Conservation (phyloP, 2,113 vertebrate species). For the Notothenia coriiceps region DNA sequence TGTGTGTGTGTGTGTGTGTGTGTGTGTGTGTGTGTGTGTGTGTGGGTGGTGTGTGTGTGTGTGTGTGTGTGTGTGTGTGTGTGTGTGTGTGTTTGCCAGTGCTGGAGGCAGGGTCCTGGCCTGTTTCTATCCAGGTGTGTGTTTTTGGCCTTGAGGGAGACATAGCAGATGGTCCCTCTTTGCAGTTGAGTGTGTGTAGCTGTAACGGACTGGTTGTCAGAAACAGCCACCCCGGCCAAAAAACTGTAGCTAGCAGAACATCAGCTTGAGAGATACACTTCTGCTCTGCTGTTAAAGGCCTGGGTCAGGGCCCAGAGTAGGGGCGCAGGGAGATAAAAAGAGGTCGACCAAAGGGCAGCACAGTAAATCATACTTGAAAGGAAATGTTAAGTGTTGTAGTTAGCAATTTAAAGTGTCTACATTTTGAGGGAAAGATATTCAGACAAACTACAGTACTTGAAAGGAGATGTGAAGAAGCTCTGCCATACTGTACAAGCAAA, state of each 20-base stretch:
- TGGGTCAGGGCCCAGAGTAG: neutral
- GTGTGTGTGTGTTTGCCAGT: neutral
- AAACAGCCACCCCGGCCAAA: constrained; percentile 33
- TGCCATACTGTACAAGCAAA: neutral
- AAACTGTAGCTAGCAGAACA: constrained; percentile 33
- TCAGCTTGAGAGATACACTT: constrained; percentile 17
- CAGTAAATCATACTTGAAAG: neutral
- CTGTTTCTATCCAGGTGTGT: constrained; percentile 75
- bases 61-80: too few species aligned
- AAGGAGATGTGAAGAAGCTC: neutral
- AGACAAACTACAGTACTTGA: neutral
- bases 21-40: too few species aligned
- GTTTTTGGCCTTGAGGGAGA: constrained; percentile 60
- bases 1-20: too few species aligned
- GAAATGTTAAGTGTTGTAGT: neutral
- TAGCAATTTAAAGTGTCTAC: neutral
- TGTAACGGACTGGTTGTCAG: constrained; percentile 50
- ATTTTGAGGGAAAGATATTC: neutral
- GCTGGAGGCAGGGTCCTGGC: constrained; percentile 54
- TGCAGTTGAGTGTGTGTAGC: constrained; percentile 23
- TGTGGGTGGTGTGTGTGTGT: too few species aligned
- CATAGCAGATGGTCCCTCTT: constrained; percentile 70
- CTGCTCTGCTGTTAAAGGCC: constrained; percentile 19
- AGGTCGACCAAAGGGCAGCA: neutral
- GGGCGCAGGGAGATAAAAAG: neutral